Conservation (phyloP, 23 tunicate species). For the Styela clava region DNA sequence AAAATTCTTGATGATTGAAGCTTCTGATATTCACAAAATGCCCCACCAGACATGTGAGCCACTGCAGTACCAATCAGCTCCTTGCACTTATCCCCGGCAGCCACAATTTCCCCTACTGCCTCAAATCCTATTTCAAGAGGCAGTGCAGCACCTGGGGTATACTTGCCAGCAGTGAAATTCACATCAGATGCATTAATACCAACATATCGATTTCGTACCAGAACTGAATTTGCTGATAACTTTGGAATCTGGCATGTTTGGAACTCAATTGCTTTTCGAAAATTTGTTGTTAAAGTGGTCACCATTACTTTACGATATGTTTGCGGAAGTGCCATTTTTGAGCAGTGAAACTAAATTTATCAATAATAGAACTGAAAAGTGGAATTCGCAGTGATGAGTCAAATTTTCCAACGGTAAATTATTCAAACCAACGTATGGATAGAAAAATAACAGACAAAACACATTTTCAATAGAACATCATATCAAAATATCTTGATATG, state of each 20-base stretch:
- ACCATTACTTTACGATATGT: constrained; percentile 69
- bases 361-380: no score
- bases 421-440: no score
- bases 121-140: constrained; percentile 97
- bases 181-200: constrained; percentile 96
- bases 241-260: constrained; percentile 46
- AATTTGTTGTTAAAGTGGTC: constrained; percentile 45
- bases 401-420: no score
- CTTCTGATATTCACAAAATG: constrained; percentile 85
- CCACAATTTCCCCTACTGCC: constrained; percentile 95
- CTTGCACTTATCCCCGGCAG: constrained; percentile 48
- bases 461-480: no score
- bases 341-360: neutral
- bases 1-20: constrained; percentile 36
- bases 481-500: no score
- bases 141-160: constrained; percentile 56
- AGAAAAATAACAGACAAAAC: no score
- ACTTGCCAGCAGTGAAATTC: constrained; percentile 87
- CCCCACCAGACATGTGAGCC: constrained; percentile 78
- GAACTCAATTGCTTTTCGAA: constrained; percentile 79
- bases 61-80: constrained; percentile 61
- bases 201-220: constrained; percentile 67
- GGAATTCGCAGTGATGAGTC: no score
- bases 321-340: constrained; percentile 47
- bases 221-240: constrained; percentile 31